Evolutionary conservation across 2,113 vertebrate genomes (phyloP).

Genomic region (Miniopterus natalensis): DNA sequence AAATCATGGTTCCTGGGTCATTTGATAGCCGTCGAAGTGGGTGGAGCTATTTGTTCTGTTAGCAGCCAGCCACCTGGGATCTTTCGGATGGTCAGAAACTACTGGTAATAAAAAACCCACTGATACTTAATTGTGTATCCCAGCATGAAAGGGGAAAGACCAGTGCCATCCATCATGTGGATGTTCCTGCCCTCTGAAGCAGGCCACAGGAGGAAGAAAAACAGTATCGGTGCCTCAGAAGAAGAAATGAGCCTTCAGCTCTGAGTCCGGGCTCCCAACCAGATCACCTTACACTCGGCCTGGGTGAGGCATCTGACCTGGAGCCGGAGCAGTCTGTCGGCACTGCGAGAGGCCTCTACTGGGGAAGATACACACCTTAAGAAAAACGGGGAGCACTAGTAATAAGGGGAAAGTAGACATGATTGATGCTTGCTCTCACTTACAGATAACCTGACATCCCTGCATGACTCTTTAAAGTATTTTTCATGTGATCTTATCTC

Average conservation of each 20-base stretch:
- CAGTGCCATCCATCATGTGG: not conserved
- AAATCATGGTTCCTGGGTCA: not conserved
- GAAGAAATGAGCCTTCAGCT: not conserved
- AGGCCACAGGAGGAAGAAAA: not conserved
- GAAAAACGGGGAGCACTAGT: not conserved
- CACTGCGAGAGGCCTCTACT: not conserved
- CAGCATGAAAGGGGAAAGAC: not conserved
- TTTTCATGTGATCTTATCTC: not conserved
- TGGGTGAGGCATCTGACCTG: not conserved
- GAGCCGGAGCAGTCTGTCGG: not conserved
- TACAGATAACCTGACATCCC: not conserved
- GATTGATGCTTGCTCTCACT: not conserved
- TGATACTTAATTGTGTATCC: not conserved
- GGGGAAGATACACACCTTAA: not conserved
- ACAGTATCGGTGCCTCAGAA: rapidly evolving
- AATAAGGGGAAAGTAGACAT: not conserved
- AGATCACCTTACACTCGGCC: not conserved
- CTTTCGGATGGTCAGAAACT: constrained; percentile 18
- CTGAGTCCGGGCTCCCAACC: not conserved
- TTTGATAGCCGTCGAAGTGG: not conserved
- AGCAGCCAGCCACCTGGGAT: not conserved
- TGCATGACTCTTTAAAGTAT: not conserved
- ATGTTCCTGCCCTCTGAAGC: not conserved
- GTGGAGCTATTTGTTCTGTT: not conserved
- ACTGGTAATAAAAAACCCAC: constrained; percentile 15